Base-by-base conservation (phyloP, 2,797 vertebrate genomes). In the Limnodromus scolopaceus region DNA sequence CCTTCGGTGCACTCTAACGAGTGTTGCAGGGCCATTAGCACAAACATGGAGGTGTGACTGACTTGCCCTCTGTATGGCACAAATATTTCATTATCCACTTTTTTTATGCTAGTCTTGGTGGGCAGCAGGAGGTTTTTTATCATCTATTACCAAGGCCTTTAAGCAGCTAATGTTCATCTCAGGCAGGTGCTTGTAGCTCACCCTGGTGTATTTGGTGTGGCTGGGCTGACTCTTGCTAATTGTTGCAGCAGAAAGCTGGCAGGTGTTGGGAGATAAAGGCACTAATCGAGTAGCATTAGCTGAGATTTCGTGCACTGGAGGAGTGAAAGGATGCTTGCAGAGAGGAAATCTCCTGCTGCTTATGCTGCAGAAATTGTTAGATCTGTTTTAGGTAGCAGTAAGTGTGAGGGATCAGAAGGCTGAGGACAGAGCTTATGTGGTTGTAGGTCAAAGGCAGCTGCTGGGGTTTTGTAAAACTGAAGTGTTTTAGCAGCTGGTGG, bases 181-280 rank as follows among this genome's bases (percentile, higher is more conserved):
- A 75, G 30, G 68, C 54, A 79, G 63, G 57, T 81, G 32, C 20
- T 57, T 51, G 58, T 18, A 51, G 24, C 45, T 71, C 0, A 0
- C 30, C 45, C 46, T 14, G 57, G 28, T 45, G 20, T 69, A 7
- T 39, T 45, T 57, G 46, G 2, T 57, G 49, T 20, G 34, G 61
- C 70, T 75, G 84, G 38, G 77, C 86, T 58, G 75, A 27, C 53
- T 69, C 24, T 39, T 16, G 23, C 34, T 54, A 39, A 57, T 41
- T 17, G 39, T 14, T 74, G 70, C 30, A 4, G 1, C 13, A 13
- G 38, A 45, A 39, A 80, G 58, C 72, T 79, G 83, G 43, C 90
- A 85, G 93, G 70, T 79, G 71, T 28, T 57, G 53, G 61, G 23
- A 76, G 87, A 79, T 38, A 54, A 89, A 82, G 82, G 79, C 69